Evolutionary conservation across 30 jellyfish, hydroid and myxozoan species (phyloP).

Genomic region (Aurelia coerulea): DNA sequence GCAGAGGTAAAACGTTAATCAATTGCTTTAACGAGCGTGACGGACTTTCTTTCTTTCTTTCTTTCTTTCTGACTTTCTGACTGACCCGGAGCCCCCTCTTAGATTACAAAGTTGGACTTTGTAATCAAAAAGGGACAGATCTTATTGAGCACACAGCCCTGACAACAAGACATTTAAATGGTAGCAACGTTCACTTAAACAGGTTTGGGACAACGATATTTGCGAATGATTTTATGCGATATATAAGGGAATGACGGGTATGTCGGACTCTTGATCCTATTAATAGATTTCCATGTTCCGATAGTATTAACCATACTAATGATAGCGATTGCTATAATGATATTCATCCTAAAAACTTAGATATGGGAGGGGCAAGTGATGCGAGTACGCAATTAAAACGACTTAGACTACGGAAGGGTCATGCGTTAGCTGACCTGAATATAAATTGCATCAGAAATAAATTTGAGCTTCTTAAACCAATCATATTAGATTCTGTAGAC

Average conservation of each 20-base stretch:
- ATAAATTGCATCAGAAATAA: constrained; percentile 49
- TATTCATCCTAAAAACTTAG: constrained; percentile 24
- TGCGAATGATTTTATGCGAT: constrained; percentile 36
- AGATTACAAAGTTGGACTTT: too few relatives aligned
- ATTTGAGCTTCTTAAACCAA: constrained; percentile 22
- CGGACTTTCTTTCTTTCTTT: too few relatives aligned
- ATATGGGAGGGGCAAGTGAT: constrained; percentile 43
- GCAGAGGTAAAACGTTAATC: too few relatives aligned
- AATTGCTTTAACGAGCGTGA: too few relatives aligned
- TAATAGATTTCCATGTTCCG: constrained; percentile 27
- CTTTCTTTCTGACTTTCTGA: too few relatives aligned
- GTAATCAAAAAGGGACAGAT: constrained; percentile 23
- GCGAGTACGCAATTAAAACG: constrained; percentile 27
- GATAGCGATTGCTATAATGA: constrained; percentile 30
- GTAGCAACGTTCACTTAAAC: constrained; percentile 66
- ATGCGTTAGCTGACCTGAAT: constrained; percentile 26
- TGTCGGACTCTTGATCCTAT: constrained; percentile 42
- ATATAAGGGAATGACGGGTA: constrained; percentile 43
- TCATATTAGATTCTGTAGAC: constrained; percentile 22
- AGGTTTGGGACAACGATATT: constrained; percentile 53
- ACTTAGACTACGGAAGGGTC: constrained; percentile 22
- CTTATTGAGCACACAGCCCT: constrained; percentile 38
- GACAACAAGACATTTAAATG: constrained; percentile 39
- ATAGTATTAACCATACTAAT: constrained; percentile 7
- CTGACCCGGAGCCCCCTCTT: too few relatives aligned